Conservation (phyloP, 2,888 invertebrate genomes). For the Eupithecia abbreviata region DNA sequence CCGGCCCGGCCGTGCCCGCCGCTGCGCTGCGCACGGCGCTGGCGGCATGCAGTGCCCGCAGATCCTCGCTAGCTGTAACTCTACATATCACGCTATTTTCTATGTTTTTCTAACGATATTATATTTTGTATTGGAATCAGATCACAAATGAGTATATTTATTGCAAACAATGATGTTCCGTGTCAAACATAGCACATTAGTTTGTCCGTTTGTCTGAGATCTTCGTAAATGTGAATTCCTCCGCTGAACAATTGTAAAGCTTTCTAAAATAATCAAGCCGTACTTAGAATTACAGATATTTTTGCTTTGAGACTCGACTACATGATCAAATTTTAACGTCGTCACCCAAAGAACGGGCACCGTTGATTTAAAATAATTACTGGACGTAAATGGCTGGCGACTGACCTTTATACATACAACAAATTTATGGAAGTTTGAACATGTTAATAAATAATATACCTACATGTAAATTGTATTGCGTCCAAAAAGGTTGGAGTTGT, state of each 20-base stretch:
- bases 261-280: too few species aligned
- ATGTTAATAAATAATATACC: not conserved
- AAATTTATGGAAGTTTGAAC: too few species aligned
- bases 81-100: conserved; percentile 69
- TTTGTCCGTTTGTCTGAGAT: conserved; percentile 52
- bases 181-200: conserved; percentile 67
- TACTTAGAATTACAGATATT: not conserved
- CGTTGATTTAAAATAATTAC: not conserved
- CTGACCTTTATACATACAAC: too few species aligned
- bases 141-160: conserved; percentile 46
- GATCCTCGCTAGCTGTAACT: conserved; percentile 58
- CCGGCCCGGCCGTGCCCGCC: too few species aligned
- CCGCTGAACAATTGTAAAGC: not conserved
- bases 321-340: not conserved
- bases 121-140: conserved; percentile 50
- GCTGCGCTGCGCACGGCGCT: too few species aligned
- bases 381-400: not conserved
- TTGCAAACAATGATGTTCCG: conserved; percentile 56
- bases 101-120: conserved; percentile 50
- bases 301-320: not conserved
- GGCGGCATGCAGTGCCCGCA: too few species aligned
- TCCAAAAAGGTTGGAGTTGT: conserved; percentile 2
- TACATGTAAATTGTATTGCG: conserved; percentile 12
- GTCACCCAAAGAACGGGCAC: not conserved
- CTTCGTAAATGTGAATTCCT: conserved; percentile 37